Evolutionary conservation across 2,113 vertebrate species (phyloP).

Genomic region (Halichoeres trimaculatus): DNA sequence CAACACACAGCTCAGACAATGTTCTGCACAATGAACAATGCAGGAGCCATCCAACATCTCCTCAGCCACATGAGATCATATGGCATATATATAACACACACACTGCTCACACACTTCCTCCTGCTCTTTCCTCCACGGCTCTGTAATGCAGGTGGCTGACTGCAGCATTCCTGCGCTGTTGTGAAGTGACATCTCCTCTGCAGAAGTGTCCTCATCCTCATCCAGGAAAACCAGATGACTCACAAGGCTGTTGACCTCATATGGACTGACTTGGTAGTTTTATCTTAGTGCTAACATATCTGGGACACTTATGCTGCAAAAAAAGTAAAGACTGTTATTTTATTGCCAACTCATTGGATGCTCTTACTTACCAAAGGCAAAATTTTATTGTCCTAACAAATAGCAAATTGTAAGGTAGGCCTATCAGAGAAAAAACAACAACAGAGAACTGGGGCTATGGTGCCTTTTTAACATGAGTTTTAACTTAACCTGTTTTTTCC

Average conservation of each 20-base stretch:
- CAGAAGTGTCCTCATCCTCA: slow-evolving; percentile 59
- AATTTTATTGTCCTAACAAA: too few species aligned
- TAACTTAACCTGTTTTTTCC: too few species aligned
- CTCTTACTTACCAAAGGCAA: too few species aligned
- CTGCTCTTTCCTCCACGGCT: slow-evolving; percentile 15
- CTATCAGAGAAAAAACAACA: too few species aligned
- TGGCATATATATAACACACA: slow-evolving; percentile 66
- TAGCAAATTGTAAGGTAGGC: too few species aligned
- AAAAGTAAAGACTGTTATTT: not conserved
- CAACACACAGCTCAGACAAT: slow-evolving; percentile 9
- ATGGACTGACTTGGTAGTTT: slow-evolving; percentile 39
- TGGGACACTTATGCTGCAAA: slow-evolving; percentile 15
- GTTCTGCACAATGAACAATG: slow-evolving; percentile 78
- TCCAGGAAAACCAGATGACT: slow-evolving; percentile 71
- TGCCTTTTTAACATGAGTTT: too few species aligned
- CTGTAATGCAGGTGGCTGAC: slow-evolving; percentile 66
- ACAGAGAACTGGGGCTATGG: too few species aligned
- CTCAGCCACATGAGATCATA: slow-evolving; percentile 79
- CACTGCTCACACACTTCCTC: slow-evolving; percentile 69
- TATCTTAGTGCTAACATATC: slow-evolving; percentile 11
- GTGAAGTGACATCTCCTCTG: slow-evolving; percentile 79
- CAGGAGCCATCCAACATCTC: slow-evolving; percentile 61
- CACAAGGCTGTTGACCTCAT: slow-evolving; percentile 47
- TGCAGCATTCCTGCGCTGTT: slow-evolving; percentile 61
- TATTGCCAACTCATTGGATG: too few species aligned